A percentile compares a stretch with the other conserved stretches of the same genome.
These are phyloP conservation scores for Mesoligia furuncula DNA, from an alignment of 2,888 invertebrate species.

Conservation along the genomic window DNA sequence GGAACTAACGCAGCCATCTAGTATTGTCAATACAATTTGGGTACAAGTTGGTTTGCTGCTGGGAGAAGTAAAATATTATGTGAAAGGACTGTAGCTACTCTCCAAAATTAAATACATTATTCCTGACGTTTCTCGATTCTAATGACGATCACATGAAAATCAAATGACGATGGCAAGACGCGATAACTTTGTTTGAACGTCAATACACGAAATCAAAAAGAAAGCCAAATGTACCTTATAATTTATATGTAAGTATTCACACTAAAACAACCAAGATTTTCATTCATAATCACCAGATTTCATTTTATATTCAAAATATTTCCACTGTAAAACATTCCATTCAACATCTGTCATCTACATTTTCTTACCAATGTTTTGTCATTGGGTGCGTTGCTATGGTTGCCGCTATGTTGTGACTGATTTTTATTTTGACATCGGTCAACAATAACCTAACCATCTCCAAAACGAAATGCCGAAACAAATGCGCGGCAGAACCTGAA, in stretches of 20 bases:
- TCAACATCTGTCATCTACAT: background rate
- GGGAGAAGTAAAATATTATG: background rate
- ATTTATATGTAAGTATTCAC: background rate
- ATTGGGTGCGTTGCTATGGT: background rate
- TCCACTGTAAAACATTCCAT: background rate
- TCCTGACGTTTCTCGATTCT: background rate
- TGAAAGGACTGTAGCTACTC: background rate
- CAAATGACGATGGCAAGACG: background rate
- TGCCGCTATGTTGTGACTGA: background rate
- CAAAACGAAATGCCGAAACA: background rate
- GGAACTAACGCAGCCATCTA: background rate
- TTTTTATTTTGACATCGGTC: background rate
- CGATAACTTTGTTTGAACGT: background rate
- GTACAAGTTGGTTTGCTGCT: background rate
- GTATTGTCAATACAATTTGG: background rate
- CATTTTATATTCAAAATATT: background rate
- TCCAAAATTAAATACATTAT: background rate
- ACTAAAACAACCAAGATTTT: background rate
- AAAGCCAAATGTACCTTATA: background rate
- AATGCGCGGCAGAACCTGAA: background rate
- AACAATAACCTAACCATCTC: background rate
- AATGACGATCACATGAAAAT: background rate
- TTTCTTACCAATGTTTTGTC: background rate
- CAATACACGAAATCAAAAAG: background rate
- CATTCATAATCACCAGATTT: background rate